A percentile compares a stretch with the other conserved stretches of the same genome.
These are phyloP conservation scores for Euthynnus affinis DNA, from an alignment of 2,797 vertebrate genomes.

Conservation along the genomic window DNA sequence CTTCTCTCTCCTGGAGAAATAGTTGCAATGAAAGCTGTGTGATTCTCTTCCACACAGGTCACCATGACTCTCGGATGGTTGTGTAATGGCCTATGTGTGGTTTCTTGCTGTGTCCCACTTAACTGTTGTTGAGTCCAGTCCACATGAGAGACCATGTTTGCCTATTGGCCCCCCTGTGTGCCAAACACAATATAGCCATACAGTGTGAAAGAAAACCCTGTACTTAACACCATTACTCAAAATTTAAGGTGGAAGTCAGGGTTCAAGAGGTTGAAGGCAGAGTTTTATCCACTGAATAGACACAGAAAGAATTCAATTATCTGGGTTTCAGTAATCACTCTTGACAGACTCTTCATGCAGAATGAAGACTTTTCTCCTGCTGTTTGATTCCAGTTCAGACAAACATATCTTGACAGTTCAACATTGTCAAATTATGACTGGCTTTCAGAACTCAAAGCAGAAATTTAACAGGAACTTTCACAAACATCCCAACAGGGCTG, in stretches of 20 bases:
- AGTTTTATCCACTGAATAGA: not conserved
- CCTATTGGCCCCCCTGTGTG: too few species aligned
- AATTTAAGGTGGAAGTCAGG: not conserved
- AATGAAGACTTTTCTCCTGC: conserved; percentile 10
- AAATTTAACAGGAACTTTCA: not conserved
- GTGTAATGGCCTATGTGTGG: conserved; percentile 51
- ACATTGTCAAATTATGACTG: conserved; percentile 1
- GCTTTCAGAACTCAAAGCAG: not conserved
- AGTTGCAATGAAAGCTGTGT: not conserved
- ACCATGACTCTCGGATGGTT: conserved; percentile 37
- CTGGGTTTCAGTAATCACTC: conserved; percentile 31
- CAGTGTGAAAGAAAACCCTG: not conserved
- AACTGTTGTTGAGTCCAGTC: conserved; percentile 30
- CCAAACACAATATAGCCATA: not conserved
- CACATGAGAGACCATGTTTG: conserved; percentile 28
- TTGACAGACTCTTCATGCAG: conserved; percentile 38
- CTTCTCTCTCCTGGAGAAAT: not conserved
- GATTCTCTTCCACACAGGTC: conserved; percentile 21
- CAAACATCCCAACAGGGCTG: not conserved
- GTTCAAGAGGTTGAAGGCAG: not conserved
- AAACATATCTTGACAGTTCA: conserved; percentile 34
- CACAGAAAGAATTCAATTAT: conserved; percentile 25
- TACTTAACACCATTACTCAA: not conserved
- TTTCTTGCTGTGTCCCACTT: conserved; percentile 56
- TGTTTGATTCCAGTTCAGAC: conserved; percentile 37